A percentile compares a stretch with the other conserved stretches of the same genome.
These are phyloP conservation scores for Rhyacophila evoluta DNA, from an alignment of 2,888 invertebrate species.

Conservation along the genomic window DNA sequence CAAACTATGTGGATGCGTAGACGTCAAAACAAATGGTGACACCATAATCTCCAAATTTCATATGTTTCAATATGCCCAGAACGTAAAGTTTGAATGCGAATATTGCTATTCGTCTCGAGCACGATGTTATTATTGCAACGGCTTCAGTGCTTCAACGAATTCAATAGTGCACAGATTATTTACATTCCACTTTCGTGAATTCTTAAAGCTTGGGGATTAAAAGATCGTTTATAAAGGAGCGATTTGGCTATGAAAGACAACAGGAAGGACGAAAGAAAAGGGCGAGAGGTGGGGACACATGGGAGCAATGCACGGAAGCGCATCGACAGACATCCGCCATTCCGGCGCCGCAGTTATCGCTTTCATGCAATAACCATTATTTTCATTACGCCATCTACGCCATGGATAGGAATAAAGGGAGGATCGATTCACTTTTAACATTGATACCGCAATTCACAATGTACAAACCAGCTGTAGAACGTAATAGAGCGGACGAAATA, in stretches of 20 bases:
- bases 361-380: neutral
- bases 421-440: neutral
- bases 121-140: too few species aligned
- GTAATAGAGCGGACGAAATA: too few species aligned
- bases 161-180: neutral
- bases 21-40: too few species aligned
- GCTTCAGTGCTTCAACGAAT: too few species aligned
- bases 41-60: too few species aligned
- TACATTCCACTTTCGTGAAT: neutral
- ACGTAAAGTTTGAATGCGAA: too few species aligned
- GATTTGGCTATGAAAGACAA: neutral
- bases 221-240: neutral
- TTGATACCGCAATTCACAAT: neutral
- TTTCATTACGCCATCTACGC: neutral
- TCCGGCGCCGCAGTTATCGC: constrained; percentile 1
- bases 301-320: neutral
- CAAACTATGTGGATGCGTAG: too few species aligned
- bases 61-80: too few species aligned
- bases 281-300: neutral
- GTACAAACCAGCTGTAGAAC: too few species aligned
- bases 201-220: neutral
- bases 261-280: neutral
- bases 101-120: too few species aligned
- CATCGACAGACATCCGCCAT: constrained; percentile 19
- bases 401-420: neutral